These are phyloP conservation scores for Lysandra bellargus DNA, from an alignment of 2,888 invertebrate genomes.

Conservation along the genomic window DNA sequence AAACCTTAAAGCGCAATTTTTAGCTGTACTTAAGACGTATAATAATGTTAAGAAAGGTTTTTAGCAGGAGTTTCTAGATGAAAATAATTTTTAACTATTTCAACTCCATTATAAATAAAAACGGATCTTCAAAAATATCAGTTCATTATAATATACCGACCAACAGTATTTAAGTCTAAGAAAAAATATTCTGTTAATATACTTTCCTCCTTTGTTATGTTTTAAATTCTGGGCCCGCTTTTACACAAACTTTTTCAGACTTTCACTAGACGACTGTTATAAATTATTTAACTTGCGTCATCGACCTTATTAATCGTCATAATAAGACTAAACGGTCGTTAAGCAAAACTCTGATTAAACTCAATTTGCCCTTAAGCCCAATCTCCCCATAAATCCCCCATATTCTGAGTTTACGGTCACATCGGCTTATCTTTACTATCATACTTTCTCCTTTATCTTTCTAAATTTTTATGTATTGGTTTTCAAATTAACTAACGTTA, in stretches of 20 bases:
- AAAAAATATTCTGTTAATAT: too few species aligned
- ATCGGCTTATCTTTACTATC: neutral
- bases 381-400: slow-evolving; percentile 14
- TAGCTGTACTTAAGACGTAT: neutral
- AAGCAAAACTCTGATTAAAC: slow-evolving; percentile 23
- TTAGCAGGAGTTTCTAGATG: too few species aligned
- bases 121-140: too few species aligned
- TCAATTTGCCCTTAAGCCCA: neutral
- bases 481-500: slow-evolving; percentile 11
- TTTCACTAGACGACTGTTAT: neutral
- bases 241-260: neutral
- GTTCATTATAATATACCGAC: too few species aligned
- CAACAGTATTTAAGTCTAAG: too few species aligned
- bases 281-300: neutral
- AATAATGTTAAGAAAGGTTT: too few species aligned
- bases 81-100: too few species aligned
- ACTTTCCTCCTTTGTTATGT: too few species aligned
- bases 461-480: slow-evolving; percentile 12
- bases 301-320: neutral
- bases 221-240: neutral
- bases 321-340: slow-evolving; percentile 1
- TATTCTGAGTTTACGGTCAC: slow-evolving; percentile 11
- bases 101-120: too few species aligned
- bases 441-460: neutral
- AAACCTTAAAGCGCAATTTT: neutral